Percentiles rank a stretch among this genome's conserved stretches.
Conservation (phyloP, 2,888 invertebrate species). For the Apantesis nais region DNA sequence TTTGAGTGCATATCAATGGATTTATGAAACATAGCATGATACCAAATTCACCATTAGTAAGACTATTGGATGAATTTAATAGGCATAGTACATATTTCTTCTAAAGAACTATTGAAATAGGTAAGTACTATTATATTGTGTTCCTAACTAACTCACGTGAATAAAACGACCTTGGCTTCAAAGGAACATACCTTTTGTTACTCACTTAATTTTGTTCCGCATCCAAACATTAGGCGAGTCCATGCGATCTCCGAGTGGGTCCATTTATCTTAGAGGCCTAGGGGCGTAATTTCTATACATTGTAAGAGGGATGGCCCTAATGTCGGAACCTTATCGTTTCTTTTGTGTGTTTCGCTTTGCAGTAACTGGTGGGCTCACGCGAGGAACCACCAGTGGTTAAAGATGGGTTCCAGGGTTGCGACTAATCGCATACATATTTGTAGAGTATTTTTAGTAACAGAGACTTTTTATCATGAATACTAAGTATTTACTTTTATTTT, state of each 20-base stretch:
- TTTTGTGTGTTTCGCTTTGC: slow-evolving; percentile 67
- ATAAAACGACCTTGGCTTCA: slow-evolving; percentile 13
- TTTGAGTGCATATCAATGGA: too few relatives aligned
- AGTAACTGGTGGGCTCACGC: slow-evolving; percentile 61
- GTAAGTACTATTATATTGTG: not conserved
- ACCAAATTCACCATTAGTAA: not conserved
- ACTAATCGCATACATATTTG: not conserved
- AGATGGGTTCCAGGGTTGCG: slow-evolving; percentile 22
- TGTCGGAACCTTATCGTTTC: slow-evolving; percentile 64
- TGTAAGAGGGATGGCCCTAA: slow-evolving; percentile 61
- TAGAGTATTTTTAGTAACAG: too few relatives aligned
- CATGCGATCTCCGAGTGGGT: slow-evolving; percentile 46
- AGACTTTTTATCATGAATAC: too few relatives aligned
- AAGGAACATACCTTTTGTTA: slow-evolving; percentile 24
- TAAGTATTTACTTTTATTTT: too few relatives aligned
- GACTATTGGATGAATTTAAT: not conserved
- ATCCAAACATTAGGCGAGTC: slow-evolving; percentile 35
- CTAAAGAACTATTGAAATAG: not conserved
- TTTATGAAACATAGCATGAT: not conserved
- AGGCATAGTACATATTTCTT: not conserved
- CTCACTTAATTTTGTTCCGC: slow-evolving; percentile 29
- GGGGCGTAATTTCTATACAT: slow-evolving; percentile 66
- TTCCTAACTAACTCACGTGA: not conserved
- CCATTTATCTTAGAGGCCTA: slow-evolving; percentile 49
- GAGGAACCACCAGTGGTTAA: slow-evolving; percentile 45